Conservation (phyloP, 2,888 invertebrate genomes). For the Minunthozetes semirufus region DNA sequence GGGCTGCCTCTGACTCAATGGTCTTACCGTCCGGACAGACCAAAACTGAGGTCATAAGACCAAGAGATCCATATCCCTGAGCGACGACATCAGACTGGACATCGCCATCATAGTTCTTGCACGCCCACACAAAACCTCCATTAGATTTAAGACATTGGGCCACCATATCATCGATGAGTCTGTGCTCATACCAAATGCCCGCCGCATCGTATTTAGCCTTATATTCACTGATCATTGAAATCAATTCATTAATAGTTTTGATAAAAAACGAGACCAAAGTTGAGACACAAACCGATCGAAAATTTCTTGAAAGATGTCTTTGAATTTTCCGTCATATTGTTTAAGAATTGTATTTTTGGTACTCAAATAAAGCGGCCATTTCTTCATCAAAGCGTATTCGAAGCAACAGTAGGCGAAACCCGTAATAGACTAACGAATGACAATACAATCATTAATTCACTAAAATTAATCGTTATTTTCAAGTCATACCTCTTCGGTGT, state of each 20-base stretch:
- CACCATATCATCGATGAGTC: constrained; percentile 98
- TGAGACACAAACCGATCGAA: constrained; percentile 64
- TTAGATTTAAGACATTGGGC: constrained; percentile 96
- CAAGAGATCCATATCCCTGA: constrained; percentile 71
- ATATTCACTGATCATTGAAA: constrained; percentile 57
- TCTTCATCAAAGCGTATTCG: constrained; percentile 74
- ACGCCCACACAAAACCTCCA: constrained; percentile 99
- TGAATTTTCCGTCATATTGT: constrained; percentile 91
- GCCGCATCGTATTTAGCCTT: constrained; percentile 72
- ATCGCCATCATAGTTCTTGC: constrained; percentile 99
- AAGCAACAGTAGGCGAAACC: constrained; percentile 94
- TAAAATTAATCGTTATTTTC: not conserved
- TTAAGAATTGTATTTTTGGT: constrained; percentile 96
- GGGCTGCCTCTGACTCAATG: constrained; percentile 95
- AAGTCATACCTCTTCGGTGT: constrained; percentile 70
- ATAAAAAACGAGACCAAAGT: not conserved
- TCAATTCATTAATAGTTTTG: not conserved
- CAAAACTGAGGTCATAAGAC: constrained; percentile 96
- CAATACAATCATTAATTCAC: not conserved
- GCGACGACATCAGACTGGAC: constrained; percentile 98
- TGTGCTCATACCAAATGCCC: constrained; percentile 91
- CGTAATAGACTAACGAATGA: constrained; percentile 54
- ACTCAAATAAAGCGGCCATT: constrained; percentile 83
- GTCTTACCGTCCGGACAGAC: constrained; percentile 97
- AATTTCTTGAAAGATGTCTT: constrained; percentile 93